Evolutionary conservation across 2,797 vertebrate species (phyloP).

Genomic region (Pitangus sulphuratus): DNA sequence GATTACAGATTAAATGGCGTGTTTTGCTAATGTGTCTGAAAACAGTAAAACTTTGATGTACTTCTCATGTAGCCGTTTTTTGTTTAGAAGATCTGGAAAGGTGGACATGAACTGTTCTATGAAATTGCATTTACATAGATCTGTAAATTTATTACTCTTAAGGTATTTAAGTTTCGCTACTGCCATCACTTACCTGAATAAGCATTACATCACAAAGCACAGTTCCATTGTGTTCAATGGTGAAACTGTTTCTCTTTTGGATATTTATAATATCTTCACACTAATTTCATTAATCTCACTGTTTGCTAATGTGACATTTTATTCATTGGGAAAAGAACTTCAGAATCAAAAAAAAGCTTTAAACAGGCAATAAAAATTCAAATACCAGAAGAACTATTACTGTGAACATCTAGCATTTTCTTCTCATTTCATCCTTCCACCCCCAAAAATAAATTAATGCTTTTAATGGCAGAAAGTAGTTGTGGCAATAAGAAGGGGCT

Average conservation of each 20-base stretch:
- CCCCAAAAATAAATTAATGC: neutral
- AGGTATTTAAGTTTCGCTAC: neutral
- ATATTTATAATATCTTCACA: neutral
- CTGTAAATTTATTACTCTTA: neutral
- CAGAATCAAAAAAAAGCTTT: neutral
- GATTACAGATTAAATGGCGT: neutral
- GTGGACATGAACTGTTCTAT: neutral
- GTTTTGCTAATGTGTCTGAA: neutral
- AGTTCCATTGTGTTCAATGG: neutral
- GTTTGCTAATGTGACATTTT: neutral
- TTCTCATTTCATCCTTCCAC: neutral
- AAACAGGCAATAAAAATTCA: slow-evolving; percentile 20
- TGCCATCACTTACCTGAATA: neutral
- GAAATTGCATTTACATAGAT: neutral
- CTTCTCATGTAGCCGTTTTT: neutral
- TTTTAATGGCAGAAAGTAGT: neutral
- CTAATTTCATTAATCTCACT: neutral
- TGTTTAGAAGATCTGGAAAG: neutral
- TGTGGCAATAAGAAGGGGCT: neutral
- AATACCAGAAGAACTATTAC: neutral
- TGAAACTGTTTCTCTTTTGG: neutral
- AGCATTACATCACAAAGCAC: neutral
- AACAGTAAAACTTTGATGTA: neutral
- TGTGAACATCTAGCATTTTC: neutral
- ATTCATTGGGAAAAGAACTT: neutral